phyloP scores from a whole-genome alignment of 2,113 vertebrate species.

The Vulpes ferrilata region DNA sequence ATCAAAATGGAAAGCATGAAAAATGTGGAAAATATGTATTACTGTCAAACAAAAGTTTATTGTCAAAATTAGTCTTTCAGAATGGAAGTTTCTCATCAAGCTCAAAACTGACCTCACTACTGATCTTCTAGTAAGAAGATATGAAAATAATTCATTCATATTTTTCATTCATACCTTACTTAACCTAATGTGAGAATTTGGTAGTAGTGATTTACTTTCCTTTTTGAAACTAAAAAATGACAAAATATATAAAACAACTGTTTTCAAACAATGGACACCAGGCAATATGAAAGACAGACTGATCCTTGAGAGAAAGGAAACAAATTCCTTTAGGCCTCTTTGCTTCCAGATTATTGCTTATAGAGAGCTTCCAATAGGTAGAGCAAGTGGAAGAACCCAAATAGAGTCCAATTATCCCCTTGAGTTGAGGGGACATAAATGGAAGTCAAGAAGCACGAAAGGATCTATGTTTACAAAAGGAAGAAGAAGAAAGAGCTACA shows the following conservation, averaged over 20 bases:
- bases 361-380: not conserved
- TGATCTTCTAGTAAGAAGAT: not conserved
- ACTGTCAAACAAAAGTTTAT: not conserved
- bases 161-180: not conserved
- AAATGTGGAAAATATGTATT: not conserved
- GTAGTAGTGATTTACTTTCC: not conserved
- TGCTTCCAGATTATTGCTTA: not conserved
- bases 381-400: not conserved
- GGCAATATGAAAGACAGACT: not conserved
- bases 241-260: not conserved
- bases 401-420: not conserved
- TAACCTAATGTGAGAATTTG: not conserved
- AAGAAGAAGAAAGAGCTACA: not conserved
- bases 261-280: not conserved
- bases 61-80: not conserved
- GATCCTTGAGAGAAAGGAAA: not conserved
- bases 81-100: slow-evolving; percentile 1
- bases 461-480: not conserved
- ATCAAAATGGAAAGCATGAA: not conserved
- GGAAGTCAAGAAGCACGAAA: not conserved
- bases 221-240: not conserved
- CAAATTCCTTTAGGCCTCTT: not conserved
- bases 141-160: not conserved
- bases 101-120: not conserved
- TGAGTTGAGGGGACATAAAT: not conserved